Conservation (phyloP, 2,888 invertebrate genomes). For the Eulithis testata region DNA sequence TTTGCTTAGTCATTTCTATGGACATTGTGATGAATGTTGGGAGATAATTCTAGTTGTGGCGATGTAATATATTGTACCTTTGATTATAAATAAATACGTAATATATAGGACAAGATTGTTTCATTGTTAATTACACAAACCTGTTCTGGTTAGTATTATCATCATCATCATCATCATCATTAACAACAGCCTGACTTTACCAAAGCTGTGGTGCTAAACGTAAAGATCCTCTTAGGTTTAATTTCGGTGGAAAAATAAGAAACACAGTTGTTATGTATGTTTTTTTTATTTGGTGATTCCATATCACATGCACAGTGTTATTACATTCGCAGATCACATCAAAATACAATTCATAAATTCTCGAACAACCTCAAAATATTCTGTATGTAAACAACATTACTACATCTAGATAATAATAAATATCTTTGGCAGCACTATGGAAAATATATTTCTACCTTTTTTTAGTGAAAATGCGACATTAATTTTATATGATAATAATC, state of each 20-base stretch:
- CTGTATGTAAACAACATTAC: slow-evolving; percentile 78
- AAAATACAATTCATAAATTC: slow-evolving; percentile 78
- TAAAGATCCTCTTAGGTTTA: no score
- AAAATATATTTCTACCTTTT: slow-evolving; percentile 82
- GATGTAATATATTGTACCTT: slow-evolving; percentile 85
- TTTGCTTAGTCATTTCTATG: slow-evolving; percentile 79
- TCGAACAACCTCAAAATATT: slow-evolving; percentile 80
- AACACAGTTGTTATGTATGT: slow-evolving; percentile 24
- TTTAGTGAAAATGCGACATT: slow-evolving; percentile 82
- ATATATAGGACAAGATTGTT: slow-evolving; percentile 74
- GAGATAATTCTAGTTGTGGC: slow-evolving; percentile 73
- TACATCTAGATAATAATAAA: slow-evolving; percentile 79
- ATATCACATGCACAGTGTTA: slow-evolving; percentile 76
- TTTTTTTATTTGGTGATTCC: slow-evolving; percentile 73
- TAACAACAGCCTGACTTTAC: no score
- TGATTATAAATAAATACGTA: slow-evolving; percentile 84
- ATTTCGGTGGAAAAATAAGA: background rate
- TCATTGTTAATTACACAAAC: slow-evolving; percentile 45
- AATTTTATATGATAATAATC: slow-evolving; percentile 78
- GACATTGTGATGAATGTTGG: slow-evolving; percentile 73
- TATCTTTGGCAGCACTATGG: slow-evolving; percentile 85
- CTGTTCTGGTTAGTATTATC: no score
- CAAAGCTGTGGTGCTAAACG: no score
- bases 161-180: no score
- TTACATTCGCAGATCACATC: slow-evolving; percentile 74